Base-by-base conservation (phyloP, 1,140 invertebrate species). In the Thereuonema tuberculata region DNA sequence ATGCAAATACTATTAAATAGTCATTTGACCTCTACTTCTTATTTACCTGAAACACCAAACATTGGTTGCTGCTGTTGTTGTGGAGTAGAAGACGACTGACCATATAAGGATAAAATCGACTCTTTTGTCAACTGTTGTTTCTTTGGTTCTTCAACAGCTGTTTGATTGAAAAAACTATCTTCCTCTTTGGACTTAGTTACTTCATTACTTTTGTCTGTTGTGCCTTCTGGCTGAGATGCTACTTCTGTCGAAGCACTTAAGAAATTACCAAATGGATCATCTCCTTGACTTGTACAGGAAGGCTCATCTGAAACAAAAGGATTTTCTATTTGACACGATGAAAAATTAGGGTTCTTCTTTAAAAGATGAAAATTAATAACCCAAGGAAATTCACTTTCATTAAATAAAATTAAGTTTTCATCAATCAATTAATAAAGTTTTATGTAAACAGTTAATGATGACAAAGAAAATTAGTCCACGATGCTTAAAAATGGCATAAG, bases 71-170 rank as follows among this genome's bases (percentile, higher is more conserved):
- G 65, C 25, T 62, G 67, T 49, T 47, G 56, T 9, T 56, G 55
- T 26, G 62, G 62, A 2, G 47, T 20, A 20, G 69, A 65, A 2
- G 80, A 79, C 14, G 77, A 76, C 66, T 81, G 86, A 63, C 84
- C 85, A 72, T 93, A 96, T 28, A 95, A 72, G 2, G 91, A 90
- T 70, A 96, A 75, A 74, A 96, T 95, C 70, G 90, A 94, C 68
- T 94, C 90, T 74, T 92, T 95, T 25, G 88, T 91, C 72, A 94
- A 77, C 75, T 67, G 64, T 62, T 68, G 71, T 43, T 91, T 89
- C 60, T 82, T 83, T 63, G 84, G 85, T 66, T 85, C 83, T 15
- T 57, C 62, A 64, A 84, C 82, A 65, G 82, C 77, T 29, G 60
- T 79, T 72, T 92, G 88, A 74, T 87, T 89, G 69, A 93, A 93